phyloP scores from a whole-genome alignment of 2,888 invertebrate genomes.

The Tricholauxania praeusta region DNA sequence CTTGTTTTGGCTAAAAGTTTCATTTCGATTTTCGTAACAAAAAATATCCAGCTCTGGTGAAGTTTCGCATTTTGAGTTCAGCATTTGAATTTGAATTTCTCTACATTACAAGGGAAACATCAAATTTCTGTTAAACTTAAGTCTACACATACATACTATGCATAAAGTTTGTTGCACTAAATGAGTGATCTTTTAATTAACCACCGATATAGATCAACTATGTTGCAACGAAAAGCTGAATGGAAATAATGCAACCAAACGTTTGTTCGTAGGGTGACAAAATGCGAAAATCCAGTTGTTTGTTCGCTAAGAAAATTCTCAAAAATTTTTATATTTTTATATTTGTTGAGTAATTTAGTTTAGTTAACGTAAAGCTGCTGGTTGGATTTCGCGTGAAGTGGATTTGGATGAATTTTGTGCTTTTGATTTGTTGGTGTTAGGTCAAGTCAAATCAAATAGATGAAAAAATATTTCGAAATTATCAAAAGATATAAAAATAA shows the following conservation, averaged over 20 bases:
- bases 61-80: no score
- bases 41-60: no score
- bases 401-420: background rate
- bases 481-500: background rate
- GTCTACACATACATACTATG: no score
- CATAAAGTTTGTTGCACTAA: no score
- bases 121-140: no score
- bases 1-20: no score
- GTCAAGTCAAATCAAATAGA: no score
- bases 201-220: no score
- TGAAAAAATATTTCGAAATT: background rate
- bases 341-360: constrained; percentile 22
- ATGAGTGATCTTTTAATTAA: no score
- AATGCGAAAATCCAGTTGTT: constrained; percentile 25
- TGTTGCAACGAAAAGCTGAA: background rate
- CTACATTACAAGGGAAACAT: no score
- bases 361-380: constrained; percentile 28
- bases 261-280: constrained; percentile 14
- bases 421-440: background rate
- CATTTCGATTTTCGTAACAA: no score
- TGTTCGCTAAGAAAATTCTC: constrained; percentile 29
- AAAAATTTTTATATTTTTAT: constrained; percentile 21
- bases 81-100: no score
- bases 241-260: background rate
- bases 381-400: constrained; percentile 14